phyloP scores from a whole-genome alignment of 2,888 invertebrate species.

The Drosophila picticornis region DNA sequence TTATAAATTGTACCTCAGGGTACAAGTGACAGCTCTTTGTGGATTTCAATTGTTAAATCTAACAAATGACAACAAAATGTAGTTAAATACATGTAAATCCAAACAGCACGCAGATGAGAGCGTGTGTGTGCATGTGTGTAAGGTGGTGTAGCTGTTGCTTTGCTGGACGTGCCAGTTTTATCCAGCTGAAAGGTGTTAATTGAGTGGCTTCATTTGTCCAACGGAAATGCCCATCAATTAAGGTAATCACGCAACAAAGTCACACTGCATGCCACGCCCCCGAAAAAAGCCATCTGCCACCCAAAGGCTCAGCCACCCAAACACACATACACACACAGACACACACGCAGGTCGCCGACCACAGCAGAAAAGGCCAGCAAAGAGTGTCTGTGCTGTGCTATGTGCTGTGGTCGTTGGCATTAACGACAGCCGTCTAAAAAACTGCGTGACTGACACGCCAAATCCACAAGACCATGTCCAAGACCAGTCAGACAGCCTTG shows the following conservation, averaged over 20 bases:
- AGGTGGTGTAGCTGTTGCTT: conserved; percentile 36
- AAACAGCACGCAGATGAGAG: background rate
- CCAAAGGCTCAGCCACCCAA: background rate
- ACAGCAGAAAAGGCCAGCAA: conserved; percentile 13
- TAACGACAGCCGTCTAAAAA: conserved; percentile 73
- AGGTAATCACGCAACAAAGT: conserved; percentile 81
- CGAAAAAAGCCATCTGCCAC: conserved; percentile 5
- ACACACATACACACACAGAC: background rate
- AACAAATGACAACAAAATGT: conserved; percentile 28
- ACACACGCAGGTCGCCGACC: conserved; percentile 2
- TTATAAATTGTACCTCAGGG: background rate
- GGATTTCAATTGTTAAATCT: conserved; percentile 17
- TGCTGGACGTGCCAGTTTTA: conserved; percentile 70
- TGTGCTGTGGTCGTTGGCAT: conserved; percentile 68
- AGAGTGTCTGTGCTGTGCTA: conserved; percentile 31
- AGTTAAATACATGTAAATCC: conserved; percentile 28
- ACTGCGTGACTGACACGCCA: conserved; percentile 80
- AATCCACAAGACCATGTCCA: conserved; percentile 41
- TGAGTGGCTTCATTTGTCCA: conserved; percentile 81
- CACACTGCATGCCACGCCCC: conserved; percentile 73
- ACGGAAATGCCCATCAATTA: conserved; percentile 81
- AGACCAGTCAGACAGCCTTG: conserved; percentile 26
- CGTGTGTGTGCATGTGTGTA: conserved; percentile 10
- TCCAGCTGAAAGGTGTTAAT: conserved; percentile 78
- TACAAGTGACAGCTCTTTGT: background rate